phyloP scores from a whole-genome alignment of 37 sponge, comb jelly and placozoan species.

The Crambe crambe region DNA sequence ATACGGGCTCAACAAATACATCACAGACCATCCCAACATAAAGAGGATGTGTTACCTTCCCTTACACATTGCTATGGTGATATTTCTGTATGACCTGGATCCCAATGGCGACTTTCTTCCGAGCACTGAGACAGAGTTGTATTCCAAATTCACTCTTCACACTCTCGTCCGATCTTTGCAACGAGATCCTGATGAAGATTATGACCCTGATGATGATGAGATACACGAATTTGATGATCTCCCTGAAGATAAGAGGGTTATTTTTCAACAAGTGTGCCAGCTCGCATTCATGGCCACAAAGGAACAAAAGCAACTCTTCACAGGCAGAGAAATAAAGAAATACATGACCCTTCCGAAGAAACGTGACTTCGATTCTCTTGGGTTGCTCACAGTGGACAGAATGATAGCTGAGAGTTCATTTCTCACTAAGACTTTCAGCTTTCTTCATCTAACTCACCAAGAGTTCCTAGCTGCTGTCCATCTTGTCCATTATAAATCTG shows the following conservation, averaged over 20 bases:
- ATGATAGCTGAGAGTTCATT: conserved; percentile 12
- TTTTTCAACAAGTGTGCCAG: conserved; percentile 17
- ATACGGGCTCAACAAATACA: conserved; percentile 19
- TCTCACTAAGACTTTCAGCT: conserved; percentile 32
- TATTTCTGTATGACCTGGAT: conserved; percentile 10
- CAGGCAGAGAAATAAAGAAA: neutral
- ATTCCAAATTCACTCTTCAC: conserved; percentile 25
- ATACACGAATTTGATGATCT: conserved; percentile 5
- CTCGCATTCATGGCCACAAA: conserved; percentile 30
- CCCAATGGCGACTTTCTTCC: conserved; percentile 16
- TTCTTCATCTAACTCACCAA: conserved; percentile 53
- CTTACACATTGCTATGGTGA: conserved; percentile 54
- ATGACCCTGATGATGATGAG: conserved; percentile 4
- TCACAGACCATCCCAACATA: conserved; percentile 41
- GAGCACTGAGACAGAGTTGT: conserved; percentile 46
- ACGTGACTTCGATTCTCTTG: neutral
- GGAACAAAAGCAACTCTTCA: conserved; percentile 11
- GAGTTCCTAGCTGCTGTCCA: conserved; percentile 56
- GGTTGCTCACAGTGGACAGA: conserved; percentile 8
- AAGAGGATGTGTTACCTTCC: conserved; percentile 54
- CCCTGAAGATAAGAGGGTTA: neutral
- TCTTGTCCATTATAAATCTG: neutral
- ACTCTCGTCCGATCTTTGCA: conserved; percentile 20
- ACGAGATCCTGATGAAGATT: neutral
- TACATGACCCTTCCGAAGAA: neutral